phyloP scores from a whole-genome alignment of 2,797 vertebrate species.

The Acrocephalus scirpaceus region DNA sequence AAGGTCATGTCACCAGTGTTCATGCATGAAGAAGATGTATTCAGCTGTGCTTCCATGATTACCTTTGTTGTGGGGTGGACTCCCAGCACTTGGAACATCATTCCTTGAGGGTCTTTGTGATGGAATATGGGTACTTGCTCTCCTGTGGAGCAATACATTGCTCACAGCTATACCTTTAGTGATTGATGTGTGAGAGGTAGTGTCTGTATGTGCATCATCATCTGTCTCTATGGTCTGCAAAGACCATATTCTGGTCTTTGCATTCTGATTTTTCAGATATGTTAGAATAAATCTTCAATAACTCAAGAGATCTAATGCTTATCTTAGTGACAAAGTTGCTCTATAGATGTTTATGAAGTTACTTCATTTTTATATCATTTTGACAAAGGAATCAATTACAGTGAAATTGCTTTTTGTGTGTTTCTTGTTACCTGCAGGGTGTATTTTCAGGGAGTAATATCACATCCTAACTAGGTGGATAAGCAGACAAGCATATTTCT shows the following conservation, averaged over 20 bases:
- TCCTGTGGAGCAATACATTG: background rate
- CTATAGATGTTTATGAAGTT: conserved; percentile 6
- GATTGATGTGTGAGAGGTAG: background rate
- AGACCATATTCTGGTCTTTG: background rate
- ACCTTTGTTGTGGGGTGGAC: background rate
- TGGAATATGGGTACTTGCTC: background rate
- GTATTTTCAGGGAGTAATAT: background rate
- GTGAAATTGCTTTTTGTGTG: conserved; percentile 23
- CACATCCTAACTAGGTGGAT: background rate
- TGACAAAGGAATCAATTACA: conserved; percentile 38
- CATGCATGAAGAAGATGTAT: background rate
- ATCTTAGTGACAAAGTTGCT: background rate
- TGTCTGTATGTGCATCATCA: background rate
- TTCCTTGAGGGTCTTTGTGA: background rate
- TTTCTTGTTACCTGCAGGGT: conserved; percentile 21
- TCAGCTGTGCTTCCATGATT: background rate
- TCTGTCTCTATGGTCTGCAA: too few relatives aligned
- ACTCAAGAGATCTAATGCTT: background rate
- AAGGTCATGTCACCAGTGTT: background rate
- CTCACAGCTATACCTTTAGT: background rate
- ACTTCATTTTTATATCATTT: conserved; percentile 2
- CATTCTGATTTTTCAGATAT: background rate
- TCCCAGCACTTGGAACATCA: background rate
- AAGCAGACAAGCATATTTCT: conserved; percentile 29
- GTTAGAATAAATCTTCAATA: background rate